These are phyloP conservation scores for Tyria jacobaeae DNA, from an alignment of 2,888 invertebrate species.

Conservation along the genomic window DNA sequence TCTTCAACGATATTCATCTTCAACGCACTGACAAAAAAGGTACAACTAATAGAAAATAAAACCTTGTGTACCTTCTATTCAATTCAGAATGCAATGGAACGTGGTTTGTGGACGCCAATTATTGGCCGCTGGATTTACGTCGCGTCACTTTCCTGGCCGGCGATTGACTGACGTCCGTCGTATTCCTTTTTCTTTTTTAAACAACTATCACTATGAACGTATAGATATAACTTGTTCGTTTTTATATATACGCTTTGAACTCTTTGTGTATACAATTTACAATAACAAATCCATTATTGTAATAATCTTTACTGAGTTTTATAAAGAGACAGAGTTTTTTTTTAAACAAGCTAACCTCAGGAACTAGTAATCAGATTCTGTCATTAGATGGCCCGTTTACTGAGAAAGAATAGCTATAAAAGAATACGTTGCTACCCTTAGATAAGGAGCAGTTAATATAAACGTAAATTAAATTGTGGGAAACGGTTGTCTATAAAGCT, in stretches of 20 bases:
- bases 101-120: conserved; percentile 69
- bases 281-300: background rate
- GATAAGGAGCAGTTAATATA: too few species aligned
- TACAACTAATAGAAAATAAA: conserved; percentile 10
- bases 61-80: conserved; percentile 25
- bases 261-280: background rate
- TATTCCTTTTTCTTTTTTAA: conserved; percentile 52
- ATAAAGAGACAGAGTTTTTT: too few species aligned
- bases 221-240: conserved; percentile 34
- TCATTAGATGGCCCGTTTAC: too few species aligned
- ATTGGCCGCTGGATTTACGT: conserved; percentile 69
- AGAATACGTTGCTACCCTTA: too few species aligned
- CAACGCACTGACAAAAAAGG: conserved; percentile 8
- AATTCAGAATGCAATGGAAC: conserved; percentile 56
- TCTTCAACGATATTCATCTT: too few species aligned
- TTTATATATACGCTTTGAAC: conserved; percentile 21
- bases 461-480: too few species aligned
- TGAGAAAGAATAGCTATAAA: too few species aligned
- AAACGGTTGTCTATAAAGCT: too few species aligned
- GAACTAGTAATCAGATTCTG: too few species aligned
- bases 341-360: too few species aligned
- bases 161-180: conserved; percentile 64
- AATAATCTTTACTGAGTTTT: background rate
- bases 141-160: conserved; percentile 64
- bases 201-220: conserved; percentile 35